phyloP scores from a whole-genome alignment of 1,140 invertebrate species.

The Drosophila azteca region DNA sequence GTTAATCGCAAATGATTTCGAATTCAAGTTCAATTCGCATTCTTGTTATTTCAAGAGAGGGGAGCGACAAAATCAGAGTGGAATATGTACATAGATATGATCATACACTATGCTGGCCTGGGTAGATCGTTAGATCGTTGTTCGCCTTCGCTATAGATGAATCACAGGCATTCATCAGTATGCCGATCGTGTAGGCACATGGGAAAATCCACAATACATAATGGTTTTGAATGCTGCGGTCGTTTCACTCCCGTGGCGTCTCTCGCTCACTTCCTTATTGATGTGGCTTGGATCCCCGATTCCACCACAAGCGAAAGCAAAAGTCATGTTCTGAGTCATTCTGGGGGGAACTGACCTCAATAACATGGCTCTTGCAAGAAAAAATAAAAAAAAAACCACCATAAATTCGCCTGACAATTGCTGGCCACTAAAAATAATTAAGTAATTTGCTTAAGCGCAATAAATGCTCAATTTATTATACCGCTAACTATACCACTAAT shows the following conservation, averaged over 20 bases:
- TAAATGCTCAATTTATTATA: constrained; percentile 30
- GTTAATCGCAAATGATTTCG: constrained; percentile 51
- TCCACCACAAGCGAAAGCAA: constrained; percentile 28
- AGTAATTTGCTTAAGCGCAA: constrained; percentile 14
- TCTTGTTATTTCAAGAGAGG: constrained; percentile 34
- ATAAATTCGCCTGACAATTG: constrained; percentile 17
- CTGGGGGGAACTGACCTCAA: constrained; percentile 46
- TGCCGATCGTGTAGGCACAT: constrained; percentile 27
- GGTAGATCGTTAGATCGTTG: neutral
- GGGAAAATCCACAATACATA: constrained; percentile 32
- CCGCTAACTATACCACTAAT: constrained; percentile 15
- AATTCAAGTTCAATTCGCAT: constrained; percentile 75
- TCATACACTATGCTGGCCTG: neutral
- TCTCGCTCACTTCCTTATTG: constrained; percentile 45
- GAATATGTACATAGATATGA: constrained; percentile 11
- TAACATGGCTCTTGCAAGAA: constrained; percentile 26
- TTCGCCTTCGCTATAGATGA: constrained; percentile 13
- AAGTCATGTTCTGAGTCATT: constrained; percentile 45
- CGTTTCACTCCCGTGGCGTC: too few relatives aligned
- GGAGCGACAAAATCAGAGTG: neutral
- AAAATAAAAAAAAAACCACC: neutral
- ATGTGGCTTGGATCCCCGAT: constrained; percentile 15
- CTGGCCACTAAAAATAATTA: neutral
- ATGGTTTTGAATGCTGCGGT: constrained; percentile 19
- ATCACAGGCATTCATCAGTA: constrained; percentile 23